Evolutionary conservation across 2,113 vertebrate species (phyloP), one percentile per base, ranked within the genome.

Genomic region (Madoqua kirkii): DNA sequence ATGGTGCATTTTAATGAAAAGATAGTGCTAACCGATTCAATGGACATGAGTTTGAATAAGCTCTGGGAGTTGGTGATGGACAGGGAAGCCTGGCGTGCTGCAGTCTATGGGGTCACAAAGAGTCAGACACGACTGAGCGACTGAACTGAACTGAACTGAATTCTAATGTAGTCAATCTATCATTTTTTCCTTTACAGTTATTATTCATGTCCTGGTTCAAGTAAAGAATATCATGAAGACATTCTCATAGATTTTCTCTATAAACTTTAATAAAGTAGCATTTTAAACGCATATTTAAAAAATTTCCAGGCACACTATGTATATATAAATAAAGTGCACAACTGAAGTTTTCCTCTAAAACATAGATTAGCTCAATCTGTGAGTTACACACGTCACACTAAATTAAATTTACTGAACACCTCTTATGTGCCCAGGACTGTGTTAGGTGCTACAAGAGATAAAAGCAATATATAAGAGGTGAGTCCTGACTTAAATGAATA

Each of bases 281-380:
- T 48, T 95, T 95, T 54, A 94, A 96, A 96, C 62, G 9, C 29
- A 13, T 59, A 43, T 86, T 97, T 85, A 54, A 86, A 54, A 84
- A 31, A 91, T 67, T 94, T 33, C 50, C 17, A 67, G 54, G n/a
- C 6, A 89, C 7, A 71, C 19, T 25, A 6, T 45, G 16, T 54
- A 93, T 48, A 19, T 57, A 87, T 23, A n/a, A n/a, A 95, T 60
- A 96, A 96, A 96, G 84, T 45, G 12, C 29, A 91, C 15, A 87
- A 64, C 43, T 92, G 43, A 96, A 31, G 16, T 95, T 96, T 96
- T 81, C 40, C 89, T 92, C 76, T 12, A 95, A 9, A 74, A 60
- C 59, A 67, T 13, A 97, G 43, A 89, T 91, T 40, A 67, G 50
- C 23, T 96, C 83, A 57, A 87, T 84, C 92, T 59, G n/a, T 90